These are phyloP conservation scores for Selene dorsalis DNA, from an alignment of 2,797 vertebrate species.

Conservation along the genomic window DNA sequence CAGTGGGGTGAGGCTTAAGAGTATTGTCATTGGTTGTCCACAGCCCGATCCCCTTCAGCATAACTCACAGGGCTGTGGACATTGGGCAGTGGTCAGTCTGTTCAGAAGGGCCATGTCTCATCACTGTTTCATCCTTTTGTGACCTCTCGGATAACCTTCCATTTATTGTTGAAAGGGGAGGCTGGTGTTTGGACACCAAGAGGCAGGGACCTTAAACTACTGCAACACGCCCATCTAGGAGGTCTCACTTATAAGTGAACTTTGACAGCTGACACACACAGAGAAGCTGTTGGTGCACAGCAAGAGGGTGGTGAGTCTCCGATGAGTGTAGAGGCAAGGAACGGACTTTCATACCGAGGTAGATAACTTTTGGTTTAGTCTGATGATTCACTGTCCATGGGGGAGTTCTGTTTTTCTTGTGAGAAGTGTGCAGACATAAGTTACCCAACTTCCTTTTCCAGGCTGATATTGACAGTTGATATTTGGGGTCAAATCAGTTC, in stretches of 20 bases:
- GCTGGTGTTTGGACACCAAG: conserved; percentile 17
- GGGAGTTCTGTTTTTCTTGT: conserved; percentile 1
- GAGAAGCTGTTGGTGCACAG: neutral
- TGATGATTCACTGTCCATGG: neutral
- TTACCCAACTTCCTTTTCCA: conserved; percentile 33
- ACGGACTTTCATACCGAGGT: neutral
- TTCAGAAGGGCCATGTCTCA: conserved; percentile 27
- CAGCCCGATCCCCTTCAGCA: conserved; percentile 50
- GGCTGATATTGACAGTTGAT: neutral
- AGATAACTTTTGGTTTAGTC: neutral
- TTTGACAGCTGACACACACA: neutral
- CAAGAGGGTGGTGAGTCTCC: conserved; percentile 20
- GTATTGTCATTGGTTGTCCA: conserved; percentile 76
- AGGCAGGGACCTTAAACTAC: conserved; percentile 6
- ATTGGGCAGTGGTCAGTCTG: conserved; percentile 49
- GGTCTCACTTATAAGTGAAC: neutral
- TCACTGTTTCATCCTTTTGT: conserved; percentile 1
- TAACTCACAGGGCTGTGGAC: conserved; percentile 44
- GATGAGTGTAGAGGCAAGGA: neutral
- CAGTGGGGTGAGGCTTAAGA: conserved; percentile 80
- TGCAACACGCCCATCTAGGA: neutral
- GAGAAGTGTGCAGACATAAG: neutral
- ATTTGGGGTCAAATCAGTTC: neutral
- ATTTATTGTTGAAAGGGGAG: neutral
- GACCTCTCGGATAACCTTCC: conserved; percentile 19